Evolutionary conservation across 2,888 invertebrate genomes (phyloP).

Genomic region (Scaptomyza caliginosa): DNA sequence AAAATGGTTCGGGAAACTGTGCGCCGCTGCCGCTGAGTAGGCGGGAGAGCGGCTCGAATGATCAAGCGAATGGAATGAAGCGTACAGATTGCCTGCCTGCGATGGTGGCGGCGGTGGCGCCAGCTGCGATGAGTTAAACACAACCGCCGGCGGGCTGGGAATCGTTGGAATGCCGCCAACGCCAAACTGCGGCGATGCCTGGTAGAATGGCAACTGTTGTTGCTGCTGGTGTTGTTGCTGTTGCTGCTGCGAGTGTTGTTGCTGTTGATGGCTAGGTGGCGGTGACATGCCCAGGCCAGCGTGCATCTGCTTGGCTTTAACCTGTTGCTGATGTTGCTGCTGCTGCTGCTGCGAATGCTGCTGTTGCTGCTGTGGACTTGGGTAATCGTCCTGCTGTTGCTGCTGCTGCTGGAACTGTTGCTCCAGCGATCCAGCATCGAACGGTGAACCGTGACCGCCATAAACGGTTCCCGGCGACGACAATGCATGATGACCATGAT

Average conservation of each 20-base stretch:
- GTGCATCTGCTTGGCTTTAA: slow-evolving; percentile 82
- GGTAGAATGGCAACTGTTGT: slow-evolving; percentile 85
- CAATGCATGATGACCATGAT: slow-evolving; percentile 80
- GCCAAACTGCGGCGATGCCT: slow-evolving; percentile 89
- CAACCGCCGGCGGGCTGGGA: slow-evolving; percentile 91
- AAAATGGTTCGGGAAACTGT: slow-evolving; percentile 86
- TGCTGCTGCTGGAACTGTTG: slow-evolving; percentile 82
- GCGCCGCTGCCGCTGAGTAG: slow-evolving; percentile 88
- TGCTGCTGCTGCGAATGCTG: slow-evolving; percentile 58
- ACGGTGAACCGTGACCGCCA: slow-evolving; percentile 82
- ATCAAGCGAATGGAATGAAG: slow-evolving; percentile 89
- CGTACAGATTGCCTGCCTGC: slow-evolving; percentile 91
- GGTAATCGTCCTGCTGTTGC: slow-evolving; percentile 56
- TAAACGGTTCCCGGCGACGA: slow-evolving; percentile 83
- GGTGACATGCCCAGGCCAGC: slow-evolving; percentile 85
- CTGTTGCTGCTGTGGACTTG: slow-evolving; percentile 65
- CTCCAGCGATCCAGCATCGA: slow-evolving; percentile 84
- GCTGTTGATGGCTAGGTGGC: slow-evolving; percentile 88
- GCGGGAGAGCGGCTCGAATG: slow-evolving; percentile 91
- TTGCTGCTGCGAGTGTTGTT: slow-evolving; percentile 82
- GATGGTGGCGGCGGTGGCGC: slow-evolving; percentile 86
- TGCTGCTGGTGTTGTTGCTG: slow-evolving; percentile 85
- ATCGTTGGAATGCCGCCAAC: slow-evolving; percentile 92
- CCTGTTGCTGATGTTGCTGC: slow-evolving; percentile 80
- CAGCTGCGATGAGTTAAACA: slow-evolving; percentile 91